These are phyloP conservation scores for Idaea dimidiata DNA, from an alignment of 2,888 invertebrate species.

Conservation along the genomic window DNA sequence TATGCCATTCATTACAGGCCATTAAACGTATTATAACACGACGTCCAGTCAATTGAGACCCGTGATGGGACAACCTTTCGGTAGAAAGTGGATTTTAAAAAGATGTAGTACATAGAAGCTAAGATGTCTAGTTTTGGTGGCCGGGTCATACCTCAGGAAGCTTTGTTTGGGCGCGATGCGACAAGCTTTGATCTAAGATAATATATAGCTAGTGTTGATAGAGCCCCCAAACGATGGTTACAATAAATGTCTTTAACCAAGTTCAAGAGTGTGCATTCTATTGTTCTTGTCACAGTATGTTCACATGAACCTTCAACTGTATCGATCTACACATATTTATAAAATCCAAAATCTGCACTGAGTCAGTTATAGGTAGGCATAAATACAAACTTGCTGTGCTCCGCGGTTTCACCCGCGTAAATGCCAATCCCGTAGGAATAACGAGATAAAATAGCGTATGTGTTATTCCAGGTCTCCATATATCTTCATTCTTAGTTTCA, in stretches of 20 bases:
- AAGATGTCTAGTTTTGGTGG: constrained; percentile 51
- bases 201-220: constrained; percentile 73
- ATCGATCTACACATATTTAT: neutral
- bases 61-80: constrained; percentile 23
- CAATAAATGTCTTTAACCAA: neutral
- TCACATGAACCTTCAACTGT: neutral
- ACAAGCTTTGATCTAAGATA: constrained; percentile 73
- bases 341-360: no score
- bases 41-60: constrained; percentile 50
- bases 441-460: no score
- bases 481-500: no score
- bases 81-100: constrained; percentile 21
- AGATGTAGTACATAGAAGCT: constrained; percentile 46
- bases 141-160: constrained; percentile 62
- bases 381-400: no score
- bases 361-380: no score
- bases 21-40: constrained; percentile 76
- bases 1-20: constrained; percentile 80
- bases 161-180: constrained; percentile 75
- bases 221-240: constrained; percentile 30
- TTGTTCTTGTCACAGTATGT: neutral
- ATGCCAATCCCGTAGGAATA: no score
- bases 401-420: no score
- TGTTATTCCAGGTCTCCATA: no score
- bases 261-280: constrained; percentile 4